Base-by-base conservation (phyloP, 2,797 vertebrate genomes). In the Xenentodon cancila region DNA sequence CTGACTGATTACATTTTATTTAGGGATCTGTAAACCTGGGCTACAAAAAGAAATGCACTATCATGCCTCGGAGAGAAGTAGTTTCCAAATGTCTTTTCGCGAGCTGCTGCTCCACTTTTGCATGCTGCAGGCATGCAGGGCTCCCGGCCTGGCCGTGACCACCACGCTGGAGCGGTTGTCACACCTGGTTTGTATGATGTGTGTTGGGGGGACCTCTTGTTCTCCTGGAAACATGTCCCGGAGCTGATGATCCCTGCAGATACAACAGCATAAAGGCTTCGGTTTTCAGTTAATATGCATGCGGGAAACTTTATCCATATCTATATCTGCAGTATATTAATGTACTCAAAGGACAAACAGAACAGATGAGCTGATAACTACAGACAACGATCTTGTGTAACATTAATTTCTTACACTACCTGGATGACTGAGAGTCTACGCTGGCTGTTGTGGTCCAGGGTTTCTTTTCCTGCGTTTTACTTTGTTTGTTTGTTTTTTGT, bases 171-270 rank as follows among this genome's bases (percentile, higher is more conserved):
- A 87, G 80, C 88, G 88, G 81, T 86, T 90, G 90, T 91, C 90
- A 87, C 90, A 89, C 90, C 84, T 90, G 82, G 85, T 91, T 92
- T 91, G 84, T 85, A 82, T 89, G 86, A 90, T 88, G 68, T 76
- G 75, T 81, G 79, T 88, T 80, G 63, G 47, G 80, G 73, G 88
- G 82, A 87, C 86, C 89, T 86, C 79, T 77, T 83, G 86, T 88
- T 90, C 81, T 88, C 88, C 20, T 79, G 74, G 85, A 86, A 88
- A 84, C 84, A 60, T 79, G 79, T 88, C 84, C 79, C 76, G 62
- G 67, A 64, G 73, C 71, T 82, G 77, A 81, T 59, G 73, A 78
- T 50, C 73, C 64, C 68, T 70, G 79, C 73, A 70, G 80, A 80
- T 69, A 64, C 59, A 68, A 45, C 6, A 8, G 9, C 6, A 32